Base-by-base conservation (phyloP, 2,113 vertebrate species). In the Cricetomys ansorgei region DNA sequence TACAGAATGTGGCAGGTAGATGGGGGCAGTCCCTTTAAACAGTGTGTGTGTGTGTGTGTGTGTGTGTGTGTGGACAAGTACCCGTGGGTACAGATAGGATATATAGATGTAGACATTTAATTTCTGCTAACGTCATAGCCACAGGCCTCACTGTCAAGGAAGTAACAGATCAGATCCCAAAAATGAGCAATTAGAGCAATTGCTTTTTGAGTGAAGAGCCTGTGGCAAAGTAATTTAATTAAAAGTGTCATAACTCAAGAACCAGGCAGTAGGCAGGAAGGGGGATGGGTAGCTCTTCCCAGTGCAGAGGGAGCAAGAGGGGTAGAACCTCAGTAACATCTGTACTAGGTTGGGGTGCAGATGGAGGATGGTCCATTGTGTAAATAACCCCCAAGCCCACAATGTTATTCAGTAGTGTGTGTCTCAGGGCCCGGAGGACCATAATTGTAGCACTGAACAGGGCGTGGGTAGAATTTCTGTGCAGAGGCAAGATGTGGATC, bases 161-260 rank as follows among this genome's bases (percentile, higher is more conserved):
- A 92, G 31, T 62, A 73, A 50, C 4, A 65, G 62, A 85, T 48
- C 40, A 93, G 87, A 88, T 86, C 91, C 88, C 59, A 83, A 45
- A 45, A 91, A 92, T 57, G 92, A 92, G 69, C 86, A 69, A 83
- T 95, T 93, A 93, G 88, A 91, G 69, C 89, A 45, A 89, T 75
- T 88, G 83, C 62, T 77, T 87, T 83, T 50, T 43, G 40, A 0
- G 10, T 73, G 84, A 81, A 93, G 77, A 37, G 40, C 59, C 94
- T 31, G 16, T 72, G 90, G 83, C 7, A 2, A 75, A 96, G 88
- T 64, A 0, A 88, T 91, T 96, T 81, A 69, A 67, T 93, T 93
- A 79, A 65, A 83, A 96, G 79, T 55, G 67, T 92, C 85, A 70
- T 87, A 83, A 94, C 9, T 91, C 89, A 91, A 96, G 94, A 91